A percentile compares a stretch with the other conserved stretches of the same genome.
Conservation (phyloP, 2,888 invertebrate genomes). For the Chloromyia formosa region DNA sequence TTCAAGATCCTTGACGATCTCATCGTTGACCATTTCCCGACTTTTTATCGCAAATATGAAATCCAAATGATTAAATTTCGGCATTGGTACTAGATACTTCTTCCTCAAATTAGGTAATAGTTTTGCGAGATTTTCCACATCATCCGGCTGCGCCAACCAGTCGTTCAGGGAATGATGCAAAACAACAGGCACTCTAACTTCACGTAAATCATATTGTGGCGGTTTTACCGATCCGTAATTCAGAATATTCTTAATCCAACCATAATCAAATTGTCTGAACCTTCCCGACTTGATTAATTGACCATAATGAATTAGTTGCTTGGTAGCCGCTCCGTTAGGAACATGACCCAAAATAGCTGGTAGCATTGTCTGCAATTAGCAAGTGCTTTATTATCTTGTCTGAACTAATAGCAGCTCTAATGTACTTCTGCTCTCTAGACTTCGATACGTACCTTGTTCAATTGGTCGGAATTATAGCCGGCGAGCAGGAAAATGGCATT, state of each 20-base stretch:
- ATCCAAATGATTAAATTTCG: conserved; percentile 65
- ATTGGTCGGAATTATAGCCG: conserved; percentile 60
- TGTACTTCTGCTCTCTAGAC: not conserved
- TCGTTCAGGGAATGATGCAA: conserved; percentile 67
- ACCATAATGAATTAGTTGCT: conserved; percentile 68
- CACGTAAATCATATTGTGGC: conserved; percentile 60
- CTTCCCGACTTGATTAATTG: conserved; percentile 63
- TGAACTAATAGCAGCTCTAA: not conserved
- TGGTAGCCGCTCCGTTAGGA: conserved; percentile 68
- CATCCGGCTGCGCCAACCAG: conserved; percentile 67
- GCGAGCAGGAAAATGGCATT: conserved; percentile 47
- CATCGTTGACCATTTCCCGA: conserved; percentile 44
- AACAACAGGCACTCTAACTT: conserved; percentile 60
- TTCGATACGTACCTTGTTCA: conserved; percentile 57
- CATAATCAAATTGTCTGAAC: conserved; percentile 57
- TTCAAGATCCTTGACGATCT: conserved; percentile 41
- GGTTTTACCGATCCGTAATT: conserved; percentile 59
- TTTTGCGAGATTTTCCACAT: conserved; percentile 64
- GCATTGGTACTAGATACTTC: conserved; percentile 64
- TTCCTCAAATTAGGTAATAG: conserved; percentile 64
- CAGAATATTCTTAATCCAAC: conserved; percentile 56
- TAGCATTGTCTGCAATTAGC: conserved; percentile 63
- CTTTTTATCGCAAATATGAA: conserved; percentile 59
- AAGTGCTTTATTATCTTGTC: conserved; percentile 4
- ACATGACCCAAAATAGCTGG: conserved; percentile 67